Percentiles rank a stretch among this genome's conserved stretches.
Conservation (phyloP, 2,113 vertebrate genomes). For the human region DNA sequence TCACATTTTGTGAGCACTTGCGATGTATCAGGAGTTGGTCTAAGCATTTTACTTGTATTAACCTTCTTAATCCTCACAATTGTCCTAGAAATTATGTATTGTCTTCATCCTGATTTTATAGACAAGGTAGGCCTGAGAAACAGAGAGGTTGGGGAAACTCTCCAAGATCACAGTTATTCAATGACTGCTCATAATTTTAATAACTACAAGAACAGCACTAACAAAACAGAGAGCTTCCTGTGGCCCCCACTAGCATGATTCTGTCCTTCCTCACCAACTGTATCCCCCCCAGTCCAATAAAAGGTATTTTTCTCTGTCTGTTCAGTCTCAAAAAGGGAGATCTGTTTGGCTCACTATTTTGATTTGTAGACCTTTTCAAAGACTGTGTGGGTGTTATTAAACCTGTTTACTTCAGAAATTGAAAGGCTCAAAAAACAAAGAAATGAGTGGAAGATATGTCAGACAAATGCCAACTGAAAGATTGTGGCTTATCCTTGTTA, state of each 20-base stretch:
- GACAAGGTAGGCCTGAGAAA: not conserved
- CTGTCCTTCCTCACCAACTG: not conserved
- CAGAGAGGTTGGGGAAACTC: not conserved
- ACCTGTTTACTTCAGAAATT: not conserved
- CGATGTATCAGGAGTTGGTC: not conserved
- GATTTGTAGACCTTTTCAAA: slow-evolving; percentile 39
- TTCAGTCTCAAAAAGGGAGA: not conserved
- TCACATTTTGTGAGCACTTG: not conserved
- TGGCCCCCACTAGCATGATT: rapidly evolving
- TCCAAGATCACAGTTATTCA: not conserved
- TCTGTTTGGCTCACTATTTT: not conserved
- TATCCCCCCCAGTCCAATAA: not conserved
- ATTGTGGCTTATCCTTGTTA: not conserved
- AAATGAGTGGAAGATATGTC: not conserved
- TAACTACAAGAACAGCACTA: not conserved
- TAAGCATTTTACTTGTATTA: not conserved
- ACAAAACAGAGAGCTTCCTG: not conserved
- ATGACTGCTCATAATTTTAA: not conserved
- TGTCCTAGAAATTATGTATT: not conserved
- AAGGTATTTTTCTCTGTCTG: not conserved
- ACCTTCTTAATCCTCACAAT: not conserved
- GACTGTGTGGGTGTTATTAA: not conserved
- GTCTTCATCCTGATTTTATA: not conserved
- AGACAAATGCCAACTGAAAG: not conserved
- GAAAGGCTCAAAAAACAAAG: slow-evolving; percentile 1